A percentile compares a stretch with the other conserved stretches of the same genome.
Conservation (phyloP, 2,113 vertebrate genomes). For the Ondatra zibethicus region DNA sequence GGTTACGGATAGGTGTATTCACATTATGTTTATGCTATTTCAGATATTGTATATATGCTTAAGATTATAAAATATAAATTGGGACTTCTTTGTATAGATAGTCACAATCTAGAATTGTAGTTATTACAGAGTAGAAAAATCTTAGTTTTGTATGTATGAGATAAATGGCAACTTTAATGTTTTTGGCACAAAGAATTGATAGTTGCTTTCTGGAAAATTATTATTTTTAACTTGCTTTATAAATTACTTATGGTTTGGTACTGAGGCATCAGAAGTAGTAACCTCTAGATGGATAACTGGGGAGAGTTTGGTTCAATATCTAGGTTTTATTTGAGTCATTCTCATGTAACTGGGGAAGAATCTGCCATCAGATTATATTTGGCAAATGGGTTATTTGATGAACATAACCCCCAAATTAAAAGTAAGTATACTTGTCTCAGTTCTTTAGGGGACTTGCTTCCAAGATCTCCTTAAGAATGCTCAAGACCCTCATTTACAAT, state of each 20-base stretch:
- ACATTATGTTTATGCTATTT: not conserved
- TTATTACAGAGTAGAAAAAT: not conserved
- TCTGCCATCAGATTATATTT: not conserved
- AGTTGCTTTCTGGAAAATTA: constrained; percentile 11
- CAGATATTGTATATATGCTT: not conserved
- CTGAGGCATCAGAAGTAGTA: not conserved
- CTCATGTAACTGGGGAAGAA: not conserved
- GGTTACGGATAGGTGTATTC: not conserved
- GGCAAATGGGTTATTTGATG: not conserved
- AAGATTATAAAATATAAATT: constrained; percentile 33
- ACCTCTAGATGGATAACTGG: not conserved
- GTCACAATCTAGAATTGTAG: constrained; percentile 2
- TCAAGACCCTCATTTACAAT: not conserved
- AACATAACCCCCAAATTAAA: not conserved
- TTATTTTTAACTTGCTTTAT: not conserved
- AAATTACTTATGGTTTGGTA: constrained; percentile 17
- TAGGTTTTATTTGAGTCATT: not conserved
- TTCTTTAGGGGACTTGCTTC: not conserved
- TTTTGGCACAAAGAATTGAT: constrained; percentile 2
- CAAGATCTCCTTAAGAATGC: not conserved
- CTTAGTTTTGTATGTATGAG: not conserved
- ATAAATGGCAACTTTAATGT: constrained; percentile 34
- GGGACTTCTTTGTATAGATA: not conserved
- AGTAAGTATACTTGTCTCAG: not conserved
- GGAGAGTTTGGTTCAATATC: not conserved